Evolutionary conservation across 2,113 vertebrate genomes (phyloP), one percentile per base, ranked within the genome.

Genomic region (Diphyllodes magnificus): DNA sequence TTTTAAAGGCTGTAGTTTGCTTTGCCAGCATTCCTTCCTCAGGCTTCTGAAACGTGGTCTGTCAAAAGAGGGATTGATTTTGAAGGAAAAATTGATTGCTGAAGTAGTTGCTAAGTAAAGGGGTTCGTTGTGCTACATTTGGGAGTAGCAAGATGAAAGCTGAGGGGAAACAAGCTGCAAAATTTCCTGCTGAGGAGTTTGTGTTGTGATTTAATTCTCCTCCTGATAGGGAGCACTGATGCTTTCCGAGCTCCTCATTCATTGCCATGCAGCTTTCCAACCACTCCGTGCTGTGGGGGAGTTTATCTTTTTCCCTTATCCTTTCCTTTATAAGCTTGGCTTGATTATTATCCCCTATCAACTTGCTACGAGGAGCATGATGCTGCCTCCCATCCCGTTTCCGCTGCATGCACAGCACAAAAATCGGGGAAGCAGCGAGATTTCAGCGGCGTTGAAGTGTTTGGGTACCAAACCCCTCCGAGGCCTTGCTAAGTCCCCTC

Each of bases 351-450:
- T 30, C 45, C 18, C 7, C 1, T 6, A 2, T 7, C 4, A 81
- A 0, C 27, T 57, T 8, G 27, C 21, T 3, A 1, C 42, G 65
- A 57, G 79, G 45, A 65, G 51, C 15, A 1, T 0, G 39, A 6
- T 37, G 63, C 64, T 66, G 1, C 20, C 50, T 89, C 71, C 42
- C 7, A 0, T 54, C 45, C 64, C 23, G 42, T 47, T 53, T 54
- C 66, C 0, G 0, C 24, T 28, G 17, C 0, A 0, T 15, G 17
- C 47, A 10, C 17, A 15, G 51, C 59, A 23, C 5, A 5, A 45
- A 30, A 37, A 57, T 4, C 11, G 0, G 14, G 33, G 45, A 47
- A 60, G 47, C 59, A 20, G 60, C 3, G 7, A 53, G 50, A 24
- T n/a, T 40, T 50, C 68, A 15, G 47, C 12, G 1, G 44, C 3